Evolutionary conservation across 2,797 vertebrate species (phyloP), one percentile per base, ranked within the genome.

Genomic region (Mormyrops boulengeri): DNA sequence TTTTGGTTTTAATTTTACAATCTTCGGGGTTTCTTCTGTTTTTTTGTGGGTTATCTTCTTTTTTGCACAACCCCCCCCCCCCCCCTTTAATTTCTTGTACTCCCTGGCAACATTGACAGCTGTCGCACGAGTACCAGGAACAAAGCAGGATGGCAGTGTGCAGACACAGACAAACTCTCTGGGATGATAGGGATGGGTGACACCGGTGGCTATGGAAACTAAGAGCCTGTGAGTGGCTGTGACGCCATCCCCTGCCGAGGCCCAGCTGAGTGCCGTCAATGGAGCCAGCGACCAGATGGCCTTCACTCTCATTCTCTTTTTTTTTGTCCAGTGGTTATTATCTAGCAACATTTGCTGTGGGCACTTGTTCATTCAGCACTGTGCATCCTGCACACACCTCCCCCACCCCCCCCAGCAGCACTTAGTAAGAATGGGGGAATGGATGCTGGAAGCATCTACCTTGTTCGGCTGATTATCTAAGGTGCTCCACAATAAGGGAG

Each of bases 161-260:
- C 0, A 22, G n/a, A n/a, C n/a, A n/a, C n/a, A 26, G 11, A 14
- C 84, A 50, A 22, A 47, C 30, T 80, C 87, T 57, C 11, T 52
- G 41, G 11, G 84, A 22, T 47, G 38, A 77, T 84, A 9, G 52
- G 41, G 38, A 88, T 34, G 80, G 41, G 34, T 62, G 41, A 60
- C 53, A 60, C 77, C 69, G 88, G 88, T 89, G 87, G 55, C 85
- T 88, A 89, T 87, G 85, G 90, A 60, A 69, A 89, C 88, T 8
- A 55, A 62, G 53, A 85, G 73, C 88, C 86, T 85, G 53, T 47
- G 57, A 57, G 9, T 41, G 19, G 0, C 34, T 8, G 49, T 47
- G 80, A 77, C 17, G 17, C 38, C 49, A 30, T 19, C 44, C n/a
- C 60, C 85, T 55, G 30, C 84, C 1, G 12, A 53, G 87, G n/a